Conservation (phyloP, 2,113 vertebrate species). For the Globicephala melas region DNA sequence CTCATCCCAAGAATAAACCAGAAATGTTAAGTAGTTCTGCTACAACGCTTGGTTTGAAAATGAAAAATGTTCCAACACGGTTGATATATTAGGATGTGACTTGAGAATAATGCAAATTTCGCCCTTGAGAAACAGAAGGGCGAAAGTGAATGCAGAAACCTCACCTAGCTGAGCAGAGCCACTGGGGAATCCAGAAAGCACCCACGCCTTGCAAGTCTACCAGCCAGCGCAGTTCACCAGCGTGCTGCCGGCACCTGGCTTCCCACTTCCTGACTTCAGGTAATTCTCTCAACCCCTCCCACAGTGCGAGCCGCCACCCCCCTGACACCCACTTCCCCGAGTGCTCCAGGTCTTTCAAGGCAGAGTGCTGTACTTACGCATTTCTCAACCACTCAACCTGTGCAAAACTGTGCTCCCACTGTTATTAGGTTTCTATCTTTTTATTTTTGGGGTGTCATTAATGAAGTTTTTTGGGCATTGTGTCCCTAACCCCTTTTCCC, state of each 20-base stretch:
- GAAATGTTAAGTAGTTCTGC: background rate
- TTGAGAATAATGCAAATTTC: background rate
- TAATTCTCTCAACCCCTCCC: background rate
- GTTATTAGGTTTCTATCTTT: background rate
- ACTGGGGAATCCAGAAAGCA: accelerated
- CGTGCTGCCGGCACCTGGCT: no score
- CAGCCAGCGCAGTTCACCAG: background rate
- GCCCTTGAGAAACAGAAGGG: background rate
- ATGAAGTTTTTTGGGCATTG: no score
- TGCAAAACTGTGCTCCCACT: background rate
- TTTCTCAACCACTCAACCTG: background rate
- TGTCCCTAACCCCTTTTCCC: background rate
- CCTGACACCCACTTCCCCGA: background rate
- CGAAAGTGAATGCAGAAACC: background rate
- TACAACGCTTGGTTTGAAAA: background rate
- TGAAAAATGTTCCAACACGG: background rate
- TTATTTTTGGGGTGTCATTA: background rate
- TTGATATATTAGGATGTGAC: background rate
- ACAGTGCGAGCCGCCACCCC: background rate
- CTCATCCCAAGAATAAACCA: background rate
- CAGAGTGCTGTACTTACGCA: no score
- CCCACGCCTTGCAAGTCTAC: background rate
- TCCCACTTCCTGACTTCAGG: background rate
- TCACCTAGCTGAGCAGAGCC: background rate
- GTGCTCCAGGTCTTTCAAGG: background rate